A percentile compares a stretch with the other conserved stretches of the same genome.
Conservation (phyloP, 2,797 vertebrate species). For the Rhabdophis nuchalis region DNA sequence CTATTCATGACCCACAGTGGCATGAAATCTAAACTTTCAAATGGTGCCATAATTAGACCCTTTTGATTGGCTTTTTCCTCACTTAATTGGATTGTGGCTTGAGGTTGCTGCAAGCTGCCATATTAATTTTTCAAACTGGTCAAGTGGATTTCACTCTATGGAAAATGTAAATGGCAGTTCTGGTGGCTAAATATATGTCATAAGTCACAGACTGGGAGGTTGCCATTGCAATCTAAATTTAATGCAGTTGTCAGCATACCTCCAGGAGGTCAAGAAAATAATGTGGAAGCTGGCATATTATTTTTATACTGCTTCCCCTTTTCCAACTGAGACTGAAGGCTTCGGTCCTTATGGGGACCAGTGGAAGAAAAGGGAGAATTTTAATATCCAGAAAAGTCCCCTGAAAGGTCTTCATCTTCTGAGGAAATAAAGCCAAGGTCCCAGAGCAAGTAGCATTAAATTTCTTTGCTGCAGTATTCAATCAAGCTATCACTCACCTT, state of each 20-base stretch:
- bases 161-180: not conserved
- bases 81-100: not conserved
- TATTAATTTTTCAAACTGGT: not conserved
- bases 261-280: not conserved
- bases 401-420: conserved; percentile 8
- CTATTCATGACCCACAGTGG: not conserved
- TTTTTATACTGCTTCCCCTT: not conserved
- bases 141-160: not conserved
- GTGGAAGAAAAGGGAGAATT: not conserved
- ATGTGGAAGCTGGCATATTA: not conserved
- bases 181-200: not conserved
- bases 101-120: not conserved
- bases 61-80: not conserved
- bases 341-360: not conserved
- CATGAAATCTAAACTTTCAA: not conserved
- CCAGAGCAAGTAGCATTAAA: conserved; percentile 9
- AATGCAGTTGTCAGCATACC: not conserved
- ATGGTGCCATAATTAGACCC: not conserved
- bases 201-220: not conserved
- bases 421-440: conserved; percentile 28
- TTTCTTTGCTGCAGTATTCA: conserved; percentile 28
- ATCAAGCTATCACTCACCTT: not conserved
- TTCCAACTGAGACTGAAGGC: not conserved
- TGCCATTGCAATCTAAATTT: not conserved
- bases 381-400: conserved; percentile 20